A percentile compares a stretch with the other conserved stretches of the same genome.
Evolutionary conservation across 2,797 vertebrate species (phyloP).

Genomic region (Anisognathus igniventris): DNA sequence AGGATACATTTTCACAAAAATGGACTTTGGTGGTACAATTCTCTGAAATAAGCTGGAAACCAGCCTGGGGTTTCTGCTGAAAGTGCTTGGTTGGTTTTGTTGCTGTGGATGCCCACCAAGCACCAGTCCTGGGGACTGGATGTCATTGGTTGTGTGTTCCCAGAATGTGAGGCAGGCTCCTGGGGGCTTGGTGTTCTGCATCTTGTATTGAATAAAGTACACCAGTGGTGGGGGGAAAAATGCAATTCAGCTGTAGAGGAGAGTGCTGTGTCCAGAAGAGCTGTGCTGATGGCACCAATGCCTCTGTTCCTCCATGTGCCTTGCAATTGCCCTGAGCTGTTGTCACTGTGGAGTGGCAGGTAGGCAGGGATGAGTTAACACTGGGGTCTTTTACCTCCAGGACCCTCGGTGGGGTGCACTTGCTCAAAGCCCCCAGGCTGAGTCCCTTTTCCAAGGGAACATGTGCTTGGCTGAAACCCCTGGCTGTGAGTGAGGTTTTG

Average conservation of each 20-base stretch:
- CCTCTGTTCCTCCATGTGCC: fast-evolving
- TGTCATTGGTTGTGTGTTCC: background rate
- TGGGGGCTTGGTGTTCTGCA: background rate
- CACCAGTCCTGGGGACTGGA: background rate
- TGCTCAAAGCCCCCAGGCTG: fast-evolving
- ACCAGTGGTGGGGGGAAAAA: fast-evolving
- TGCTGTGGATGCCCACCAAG: background rate
- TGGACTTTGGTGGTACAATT: background rate
- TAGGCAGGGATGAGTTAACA: background rate
- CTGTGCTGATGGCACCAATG: fast-evolving
- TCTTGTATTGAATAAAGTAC: background rate
- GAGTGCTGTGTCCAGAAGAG: background rate
- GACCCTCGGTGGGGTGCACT: fast-evolving
- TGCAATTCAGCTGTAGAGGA: background rate
- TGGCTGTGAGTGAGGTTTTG: background rate
- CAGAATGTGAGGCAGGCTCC: background rate
- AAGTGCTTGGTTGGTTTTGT: background rate
- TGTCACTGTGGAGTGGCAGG: background rate
- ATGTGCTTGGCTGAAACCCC: background rate
- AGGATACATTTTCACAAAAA: constrained; percentile 27
- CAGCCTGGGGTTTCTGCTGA: background rate
- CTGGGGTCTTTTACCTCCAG: background rate
- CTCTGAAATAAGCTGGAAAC: background rate
- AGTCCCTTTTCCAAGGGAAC: background rate
- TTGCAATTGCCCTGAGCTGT: fast-evolving